Percentiles rank a stretch among this genome's conserved stretches.
Conservation (phyloP, 2,113 vertebrate species). For the Muscicapa adusta region DNA sequence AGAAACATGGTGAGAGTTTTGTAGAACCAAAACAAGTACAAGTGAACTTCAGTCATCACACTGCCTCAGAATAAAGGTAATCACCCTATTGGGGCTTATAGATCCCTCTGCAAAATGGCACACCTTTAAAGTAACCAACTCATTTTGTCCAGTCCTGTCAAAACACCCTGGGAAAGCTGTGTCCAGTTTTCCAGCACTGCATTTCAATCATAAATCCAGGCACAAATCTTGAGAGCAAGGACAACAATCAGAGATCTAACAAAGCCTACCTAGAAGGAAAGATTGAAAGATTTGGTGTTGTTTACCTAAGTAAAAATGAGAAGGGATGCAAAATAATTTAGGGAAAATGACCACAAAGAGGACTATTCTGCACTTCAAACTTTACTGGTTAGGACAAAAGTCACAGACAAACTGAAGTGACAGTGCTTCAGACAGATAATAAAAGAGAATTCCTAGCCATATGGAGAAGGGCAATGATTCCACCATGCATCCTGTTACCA, state of each 20-base stretch:
- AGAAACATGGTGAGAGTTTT: background rate
- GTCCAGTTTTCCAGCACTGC: background rate
- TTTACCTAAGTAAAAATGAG: background rate
- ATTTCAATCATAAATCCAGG: background rate
- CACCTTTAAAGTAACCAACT: background rate
- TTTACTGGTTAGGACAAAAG: background rate
- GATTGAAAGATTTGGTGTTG: background rate
- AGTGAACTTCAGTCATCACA: background rate
- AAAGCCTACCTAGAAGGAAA: background rate
- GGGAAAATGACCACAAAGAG: background rate
- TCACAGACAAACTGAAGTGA: background rate
- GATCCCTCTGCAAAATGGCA: background rate
- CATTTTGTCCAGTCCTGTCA: background rate
- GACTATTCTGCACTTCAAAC: background rate
- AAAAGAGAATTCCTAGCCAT: background rate
- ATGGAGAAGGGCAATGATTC: background rate
- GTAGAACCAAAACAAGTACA: background rate
- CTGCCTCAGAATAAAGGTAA: background rate
- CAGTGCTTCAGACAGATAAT: background rate
- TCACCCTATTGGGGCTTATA: background rate
- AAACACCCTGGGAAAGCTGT: background rate
- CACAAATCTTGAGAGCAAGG: background rate
- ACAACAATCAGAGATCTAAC: background rate
- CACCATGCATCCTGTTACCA: background rate
- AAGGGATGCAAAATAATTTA: background rate